These are phyloP conservation scores for Athetis lepigone DNA, from an alignment of 2,888 invertebrate species.

Conservation along the genomic window DNA sequence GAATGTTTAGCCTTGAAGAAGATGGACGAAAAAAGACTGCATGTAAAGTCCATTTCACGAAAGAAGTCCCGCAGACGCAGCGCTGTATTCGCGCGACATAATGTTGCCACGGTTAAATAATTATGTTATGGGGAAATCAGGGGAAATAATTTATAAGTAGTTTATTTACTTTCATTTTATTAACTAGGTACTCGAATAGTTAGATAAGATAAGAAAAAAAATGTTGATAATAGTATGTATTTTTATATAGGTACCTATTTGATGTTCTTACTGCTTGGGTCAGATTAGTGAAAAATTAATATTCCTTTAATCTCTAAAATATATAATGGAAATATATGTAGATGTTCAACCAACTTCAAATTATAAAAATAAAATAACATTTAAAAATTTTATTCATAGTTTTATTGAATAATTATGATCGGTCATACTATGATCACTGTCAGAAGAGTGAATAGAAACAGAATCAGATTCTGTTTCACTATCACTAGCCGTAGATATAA, in stretches of 20 bases:
- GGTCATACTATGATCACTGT: slow-evolving; percentile 32
- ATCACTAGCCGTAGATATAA: no score
- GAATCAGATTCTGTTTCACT: no score
- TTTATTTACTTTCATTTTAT: slow-evolving; percentile 15
- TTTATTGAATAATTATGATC: slow-evolving; percentile 37
- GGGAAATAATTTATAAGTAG: slow-evolving; percentile 21
- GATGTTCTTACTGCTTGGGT: slow-evolving; percentile 3
- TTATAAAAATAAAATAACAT: slow-evolving; percentile 27
- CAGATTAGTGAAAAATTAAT: neutral
- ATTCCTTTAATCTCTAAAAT: no score
- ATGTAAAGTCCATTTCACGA: no score
- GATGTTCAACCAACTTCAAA: slow-evolving; percentile 1
- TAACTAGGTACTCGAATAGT: slow-evolving; percentile 8
- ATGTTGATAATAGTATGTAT: slow-evolving; percentile 4
- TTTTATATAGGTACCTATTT: slow-evolving; percentile 1
- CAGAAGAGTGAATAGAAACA: slow-evolving; percentile 21
- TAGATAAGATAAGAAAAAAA: slow-evolving; percentile 15
- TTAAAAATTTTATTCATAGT: slow-evolving; percentile 30
- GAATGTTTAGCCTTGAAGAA: no score
- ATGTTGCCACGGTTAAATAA: no score
- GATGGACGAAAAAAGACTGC: no score
- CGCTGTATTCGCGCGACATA: no score
- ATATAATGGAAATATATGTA: no score
- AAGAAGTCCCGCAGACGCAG: no score
- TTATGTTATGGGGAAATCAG: no score